These are phyloP conservation scores for Neuroscelio doddi DNA, from an alignment of 2,888 invertebrate genomes.

Conservation along the genomic window DNA sequence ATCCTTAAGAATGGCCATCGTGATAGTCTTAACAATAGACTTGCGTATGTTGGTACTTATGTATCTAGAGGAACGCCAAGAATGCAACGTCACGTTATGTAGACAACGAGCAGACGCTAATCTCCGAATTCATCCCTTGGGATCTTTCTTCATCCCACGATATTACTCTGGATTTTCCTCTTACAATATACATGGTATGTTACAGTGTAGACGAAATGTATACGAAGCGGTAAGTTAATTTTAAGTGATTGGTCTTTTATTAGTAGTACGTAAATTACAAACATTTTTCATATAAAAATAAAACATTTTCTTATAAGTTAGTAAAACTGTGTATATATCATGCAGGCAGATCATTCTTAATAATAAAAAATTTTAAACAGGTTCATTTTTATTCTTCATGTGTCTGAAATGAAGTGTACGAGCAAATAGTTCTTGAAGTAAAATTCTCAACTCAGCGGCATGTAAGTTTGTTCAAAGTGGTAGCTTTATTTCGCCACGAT, in stretches of 20 bases:
- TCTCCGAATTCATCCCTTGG: constrained; percentile 55
- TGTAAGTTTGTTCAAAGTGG: constrained; percentile 44
- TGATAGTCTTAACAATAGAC: constrained; percentile 31
- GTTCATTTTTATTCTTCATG: constrained; percentile 31
- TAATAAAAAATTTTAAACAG: constrained; percentile 17
- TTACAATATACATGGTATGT: constrained; percentile 19
- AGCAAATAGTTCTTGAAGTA: constrained; percentile 41
- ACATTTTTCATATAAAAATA: background rate
- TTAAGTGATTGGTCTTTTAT: background rate
- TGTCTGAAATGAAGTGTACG: constrained; percentile 35
- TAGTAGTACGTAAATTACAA: too few relatives aligned
- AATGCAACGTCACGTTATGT: constrained; percentile 45
- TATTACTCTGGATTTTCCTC: constrained; percentile 46
- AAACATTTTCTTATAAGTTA: background rate
- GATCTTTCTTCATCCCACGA: constrained; percentile 49
- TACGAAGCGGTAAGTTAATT: constrained; percentile 9
- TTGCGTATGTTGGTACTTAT: constrained; percentile 22
- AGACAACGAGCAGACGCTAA: constrained; percentile 53
- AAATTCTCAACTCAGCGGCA: constrained; percentile 33
- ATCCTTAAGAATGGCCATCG: constrained; percentile 19
- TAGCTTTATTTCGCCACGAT: constrained; percentile 48
- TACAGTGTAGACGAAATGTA: constrained; percentile 19
- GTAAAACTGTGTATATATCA: background rate
- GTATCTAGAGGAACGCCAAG: constrained; percentile 22
- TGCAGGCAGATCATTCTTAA: too few relatives aligned